phyloP scores from a whole-genome alignment of 2,888 invertebrate genomes.

The Leptarthrus brevirostris region DNA sequence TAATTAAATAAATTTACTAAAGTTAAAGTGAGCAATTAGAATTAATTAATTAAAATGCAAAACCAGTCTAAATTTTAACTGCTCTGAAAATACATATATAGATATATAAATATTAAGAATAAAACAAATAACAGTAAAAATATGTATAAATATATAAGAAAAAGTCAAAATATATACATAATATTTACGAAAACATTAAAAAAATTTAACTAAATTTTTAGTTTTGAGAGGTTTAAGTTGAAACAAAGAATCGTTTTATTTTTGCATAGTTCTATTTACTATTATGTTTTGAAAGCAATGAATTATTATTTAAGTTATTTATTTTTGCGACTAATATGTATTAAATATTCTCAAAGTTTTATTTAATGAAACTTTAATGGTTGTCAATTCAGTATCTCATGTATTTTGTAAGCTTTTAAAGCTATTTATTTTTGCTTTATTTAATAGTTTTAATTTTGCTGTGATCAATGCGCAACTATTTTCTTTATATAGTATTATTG shows the following conservation, averaged over 20 bases:
- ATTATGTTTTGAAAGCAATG: not conserved
- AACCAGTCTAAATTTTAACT: constrained; percentile 29
- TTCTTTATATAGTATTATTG: constrained; percentile 18
- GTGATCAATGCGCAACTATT: constrained; percentile 29
- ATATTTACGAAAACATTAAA: constrained; percentile 5
- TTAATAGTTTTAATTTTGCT: constrained; percentile 34
- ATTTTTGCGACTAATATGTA: not conserved
- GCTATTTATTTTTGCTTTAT: not conserved
- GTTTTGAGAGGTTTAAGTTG: not conserved
- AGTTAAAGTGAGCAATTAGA: constrained; percentile 35
- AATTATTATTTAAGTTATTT: constrained; percentile 1
- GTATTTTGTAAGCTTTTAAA: not conserved
- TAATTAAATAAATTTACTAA: constrained; percentile 30
- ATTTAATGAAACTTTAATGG: constrained; percentile 12
- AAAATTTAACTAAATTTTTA: not conserved
- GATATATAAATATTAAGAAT: constrained; percentile 33
- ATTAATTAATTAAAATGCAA: constrained; percentile 17
- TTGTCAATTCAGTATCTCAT: constrained; percentile 30
- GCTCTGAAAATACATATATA: constrained; percentile 23
- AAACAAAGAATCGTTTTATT: not conserved
- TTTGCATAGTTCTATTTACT: not conserved
- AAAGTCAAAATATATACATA: constrained; percentile 18
- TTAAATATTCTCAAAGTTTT: not conserved
- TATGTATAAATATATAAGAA: constrained; percentile 23
- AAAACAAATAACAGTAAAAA: constrained; percentile 12